Evolutionary conservation across 2,113 vertebrate genomes (phyloP).

Genomic region (Mormyrus lacerda): DNA sequence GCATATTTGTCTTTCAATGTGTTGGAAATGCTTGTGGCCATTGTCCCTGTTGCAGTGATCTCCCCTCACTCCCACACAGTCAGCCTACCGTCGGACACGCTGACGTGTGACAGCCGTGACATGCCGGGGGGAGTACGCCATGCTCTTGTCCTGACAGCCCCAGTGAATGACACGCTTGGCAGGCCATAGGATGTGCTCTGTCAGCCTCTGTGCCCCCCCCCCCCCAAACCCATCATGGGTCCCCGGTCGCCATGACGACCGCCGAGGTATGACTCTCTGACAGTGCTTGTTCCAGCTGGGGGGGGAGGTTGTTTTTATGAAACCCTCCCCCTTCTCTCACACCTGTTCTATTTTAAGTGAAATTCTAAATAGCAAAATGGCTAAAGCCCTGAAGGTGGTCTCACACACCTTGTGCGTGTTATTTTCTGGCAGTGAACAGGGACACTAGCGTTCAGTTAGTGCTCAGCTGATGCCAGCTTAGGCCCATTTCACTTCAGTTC

Average conservation of each 20-base stretch:
- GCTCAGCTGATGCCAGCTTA: neutral
- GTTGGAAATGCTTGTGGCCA: neutral
- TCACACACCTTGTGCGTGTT: neutral
- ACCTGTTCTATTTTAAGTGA: neutral
- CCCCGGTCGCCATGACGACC: conserved; percentile 52
- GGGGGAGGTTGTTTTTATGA: neutral
- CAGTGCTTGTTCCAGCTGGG: conserved; percentile 6
- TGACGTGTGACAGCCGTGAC: neutral
- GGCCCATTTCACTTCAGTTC: too few relatives aligned
- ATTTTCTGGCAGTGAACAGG: neutral
- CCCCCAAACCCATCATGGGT: conserved; percentile 7
- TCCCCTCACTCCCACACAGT: neutral
- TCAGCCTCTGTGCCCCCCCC: conserved; percentile 43
- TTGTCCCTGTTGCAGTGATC: too few relatives aligned
- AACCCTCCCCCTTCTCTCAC: too few relatives aligned
- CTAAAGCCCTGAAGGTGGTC: neutral
- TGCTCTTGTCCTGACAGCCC: conserved; percentile 6
- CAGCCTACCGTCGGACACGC: neutral
- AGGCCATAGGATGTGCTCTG: conserved; percentile 48
- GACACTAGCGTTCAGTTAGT: neutral
- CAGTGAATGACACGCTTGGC: conserved; percentile 48
- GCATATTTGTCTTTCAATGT: neutral
- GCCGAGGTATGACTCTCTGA: conserved; percentile 29
- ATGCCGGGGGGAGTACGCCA: conserved; percentile 28
- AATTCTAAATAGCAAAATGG: neutral